These are phyloP conservation scores for Ridgeia piscesae DNA, from an alignment of 1,140 invertebrate genomes.

Conservation along the genomic window DNA sequence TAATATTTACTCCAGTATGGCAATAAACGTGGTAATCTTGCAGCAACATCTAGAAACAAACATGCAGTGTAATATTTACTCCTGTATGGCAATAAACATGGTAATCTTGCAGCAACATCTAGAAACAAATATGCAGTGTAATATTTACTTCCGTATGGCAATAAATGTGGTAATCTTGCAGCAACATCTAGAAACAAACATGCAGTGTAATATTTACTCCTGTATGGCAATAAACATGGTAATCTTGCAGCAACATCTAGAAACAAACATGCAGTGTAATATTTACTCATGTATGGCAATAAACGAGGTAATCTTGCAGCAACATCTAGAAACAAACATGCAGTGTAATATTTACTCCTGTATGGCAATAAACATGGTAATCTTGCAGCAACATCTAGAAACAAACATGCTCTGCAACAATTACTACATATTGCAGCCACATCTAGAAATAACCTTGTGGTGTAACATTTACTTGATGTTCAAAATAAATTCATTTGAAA, in stretches of 20 bases:
- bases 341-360: neutral
- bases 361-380: neutral
- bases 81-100: too few relatives aligned
- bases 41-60: slow-evolving; percentile 75
- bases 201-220: neutral
- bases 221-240: too few relatives aligned
- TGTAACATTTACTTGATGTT: too few relatives aligned
- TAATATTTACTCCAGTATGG: slow-evolving; percentile 77
- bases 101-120: too few relatives aligned
- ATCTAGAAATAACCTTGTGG: too few relatives aligned
- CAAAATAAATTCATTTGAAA: too few relatives aligned
- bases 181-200: slow-evolving; percentile 72
- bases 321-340: slow-evolving; percentile 71
- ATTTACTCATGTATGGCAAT: too few relatives aligned
- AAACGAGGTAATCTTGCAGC: slow-evolving; percentile 80
- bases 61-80: too few relatives aligned
- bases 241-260: slow-evolving; percentile 87
- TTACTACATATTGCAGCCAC: too few relatives aligned
- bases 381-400: neutral
- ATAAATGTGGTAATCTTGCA: slow-evolving; percentile 68
- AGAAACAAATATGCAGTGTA: too few relatives aligned
- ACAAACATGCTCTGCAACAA: too few relatives aligned
- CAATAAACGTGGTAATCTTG: slow-evolving; percentile 80
- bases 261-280: neutral
- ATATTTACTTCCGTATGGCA: too few relatives aligned